Evolutionary conservation across 2,888 invertebrate species (phyloP).

Genomic region (Lasioglossum oenotherae): DNA sequence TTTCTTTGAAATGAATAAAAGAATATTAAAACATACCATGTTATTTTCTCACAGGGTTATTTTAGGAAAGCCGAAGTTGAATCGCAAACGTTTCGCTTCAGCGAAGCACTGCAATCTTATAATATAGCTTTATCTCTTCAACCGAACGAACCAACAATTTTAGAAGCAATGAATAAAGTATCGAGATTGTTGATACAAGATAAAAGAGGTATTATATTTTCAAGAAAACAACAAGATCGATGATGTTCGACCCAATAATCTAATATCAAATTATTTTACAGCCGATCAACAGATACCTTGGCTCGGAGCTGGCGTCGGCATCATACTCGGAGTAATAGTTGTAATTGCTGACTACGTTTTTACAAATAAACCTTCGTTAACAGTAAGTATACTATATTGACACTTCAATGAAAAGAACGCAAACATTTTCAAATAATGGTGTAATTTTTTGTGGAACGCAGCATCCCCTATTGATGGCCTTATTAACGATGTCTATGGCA

Average conservation of each 20-base stretch:
- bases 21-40: background rate
- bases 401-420: conserved; percentile 17
- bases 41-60: conserved; percentile 86
- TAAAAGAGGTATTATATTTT: conserved; percentile 85
- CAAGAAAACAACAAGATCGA: background rate
- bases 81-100: conserved; percentile 88
- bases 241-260: background rate
- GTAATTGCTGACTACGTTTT: conserved; percentile 89
- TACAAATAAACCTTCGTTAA: conserved; percentile 88
- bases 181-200: conserved; percentile 87
- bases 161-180: conserved; percentile 87
- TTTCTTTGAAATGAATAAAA: background rate
- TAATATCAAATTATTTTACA: conserved; percentile 80
- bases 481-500: conserved; percentile 89
- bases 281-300: conserved; percentile 90
- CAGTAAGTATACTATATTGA: conserved; percentile 85
- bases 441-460: conserved; percentile 81
- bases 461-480: conserved; percentile 91
- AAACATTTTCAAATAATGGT: conserved; percentile 22
- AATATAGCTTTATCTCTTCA: conserved; percentile 88
- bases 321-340: conserved; percentile 89
- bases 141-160: conserved; percentile 88
- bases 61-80: conserved; percentile 91
- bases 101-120: conserved; percentile 89
- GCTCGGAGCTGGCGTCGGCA: conserved; percentile 90